Evolutionary conservation across 2,888 invertebrate genomes (phyloP).

Genomic region (Vesta saturnalis): DNA sequence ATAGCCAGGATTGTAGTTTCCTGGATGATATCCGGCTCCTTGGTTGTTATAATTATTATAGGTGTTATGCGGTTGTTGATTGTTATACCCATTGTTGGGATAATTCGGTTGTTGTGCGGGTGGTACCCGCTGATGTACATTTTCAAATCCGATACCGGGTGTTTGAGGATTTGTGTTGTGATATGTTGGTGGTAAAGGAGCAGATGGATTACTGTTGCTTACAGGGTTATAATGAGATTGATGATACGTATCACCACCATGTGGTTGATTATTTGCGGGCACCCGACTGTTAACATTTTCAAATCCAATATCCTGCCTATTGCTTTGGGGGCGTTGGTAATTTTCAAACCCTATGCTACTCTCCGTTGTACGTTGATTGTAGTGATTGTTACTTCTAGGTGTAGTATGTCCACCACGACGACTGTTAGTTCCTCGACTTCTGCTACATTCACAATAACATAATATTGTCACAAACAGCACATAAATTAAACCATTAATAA

Average conservation of each 20-base stretch:
- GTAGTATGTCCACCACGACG: slow-evolving; percentile 17
- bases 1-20: background rate
- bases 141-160: slow-evolving; percentile 16
- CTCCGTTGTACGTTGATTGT: background rate
- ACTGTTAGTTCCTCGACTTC: background rate
- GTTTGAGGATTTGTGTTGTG: background rate
- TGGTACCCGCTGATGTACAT: background rate
- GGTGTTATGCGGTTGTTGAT: background rate
- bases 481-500: background rate
- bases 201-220: background rate
- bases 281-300: slow-evolving; percentile 23
- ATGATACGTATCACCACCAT: background rate
- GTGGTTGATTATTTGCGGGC: background rate
- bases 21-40: background rate
- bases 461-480: background rate
- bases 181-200: background rate
- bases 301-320: slow-evolving; percentile 19
- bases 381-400: slow-evolving; percentile 5
- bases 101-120: slow-evolving; percentile 4
- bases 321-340: slow-evolving; percentile 3
- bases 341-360: slow-evolving; percentile 4
- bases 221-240: background rate
- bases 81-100: background rate
- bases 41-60: background rate
- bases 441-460: background rate